Evolutionary conservation across 2,888 invertebrate species (phyloP), one percentile per base, ranked within the genome.

Genomic region (Noctua pronuba): DNA sequence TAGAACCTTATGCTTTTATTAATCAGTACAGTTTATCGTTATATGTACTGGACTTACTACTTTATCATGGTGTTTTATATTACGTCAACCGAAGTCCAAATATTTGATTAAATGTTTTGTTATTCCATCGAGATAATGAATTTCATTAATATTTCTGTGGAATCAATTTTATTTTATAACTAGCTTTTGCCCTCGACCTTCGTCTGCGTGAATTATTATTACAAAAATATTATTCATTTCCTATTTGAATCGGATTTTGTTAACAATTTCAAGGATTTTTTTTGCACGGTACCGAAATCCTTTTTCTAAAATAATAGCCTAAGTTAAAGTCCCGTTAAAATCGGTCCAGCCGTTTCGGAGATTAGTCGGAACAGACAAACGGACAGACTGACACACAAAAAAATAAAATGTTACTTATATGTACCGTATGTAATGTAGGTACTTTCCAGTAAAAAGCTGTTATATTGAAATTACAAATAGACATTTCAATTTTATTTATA

Each of bases 121-220:
- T 49, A 44, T 69, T 35, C 18, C 24, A 64, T 49, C 24, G 21
- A 58, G 83, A 77, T 83, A 80, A 58, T 31, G 60, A 41, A 62
- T 31, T 66, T 46, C 8, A 58, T 75, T 28, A 58, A 46, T 10
- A 58, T 58, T 41, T 69, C 11, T 49, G 41, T 35, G 64, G 16
- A 38, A 69, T 52, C 10, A 21, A 49, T 58, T 82, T 65, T 65
- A n/a, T 65, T 41, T 38, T 4, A 4, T 52, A 1, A 21, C 49
- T 21, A 49, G 24, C 49, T 52, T 24, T 21, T 49, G 8, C 21
- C 49, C 21, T 21, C 49, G 21, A 49, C 49, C 21, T 21, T 49
- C 41, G 21, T 21, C 21, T 7, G 21, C 21, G 49, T 49, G 49
- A 2, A 21, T 18, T 46, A 6, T 46, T 46, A 46, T 46, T 41